These are phyloP conservation scores for Drosophila pseudotalamancana DNA, from an alignment of 2,888 invertebrate genomes.

Conservation along the genomic window DNA sequence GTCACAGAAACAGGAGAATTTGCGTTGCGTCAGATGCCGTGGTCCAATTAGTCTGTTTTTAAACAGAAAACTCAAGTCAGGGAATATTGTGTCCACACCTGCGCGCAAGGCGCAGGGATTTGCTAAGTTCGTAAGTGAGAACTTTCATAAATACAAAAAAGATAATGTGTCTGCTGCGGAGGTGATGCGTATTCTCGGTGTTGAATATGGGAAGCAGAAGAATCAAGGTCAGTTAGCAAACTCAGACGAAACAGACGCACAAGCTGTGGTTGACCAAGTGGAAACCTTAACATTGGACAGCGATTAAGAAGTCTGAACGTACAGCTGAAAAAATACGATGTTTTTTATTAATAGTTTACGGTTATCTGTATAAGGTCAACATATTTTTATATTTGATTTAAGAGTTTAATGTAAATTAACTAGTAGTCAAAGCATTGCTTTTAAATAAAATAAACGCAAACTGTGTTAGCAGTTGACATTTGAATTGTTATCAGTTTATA, in stretches of 20 bases:
- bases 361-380: background rate
- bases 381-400: background rate
- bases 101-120: slow-evolving; percentile 82
- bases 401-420: slow-evolving; percentile 1
- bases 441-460: background rate
- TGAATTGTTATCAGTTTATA: background rate
- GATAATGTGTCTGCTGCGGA: slow-evolving; percentile 80
- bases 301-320: background rate
- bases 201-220: slow-evolving; percentile 75
- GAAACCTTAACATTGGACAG: slow-evolving; percentile 24
- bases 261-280: slow-evolving; percentile 23
- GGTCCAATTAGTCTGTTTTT: slow-evolving; percentile 81
- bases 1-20: slow-evolving; percentile 82
- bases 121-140: slow-evolving; percentile 84
- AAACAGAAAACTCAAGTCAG: slow-evolving; percentile 83
- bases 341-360: background rate
- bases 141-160: slow-evolving; percentile 80
- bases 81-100: slow-evolving; percentile 78
- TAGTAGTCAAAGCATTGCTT: background rate
- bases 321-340: slow-evolving; percentile 6
- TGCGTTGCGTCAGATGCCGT: slow-evolving; percentile 81
- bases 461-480: background rate
- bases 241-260: background rate
- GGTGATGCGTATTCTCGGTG: slow-evolving; percentile 83
- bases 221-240: background rate